Percentiles rank a stretch among this genome's conserved stretches.
Conservation (phyloP, 1,140 invertebrate species). For the Trigoniulus corallinus region DNA sequence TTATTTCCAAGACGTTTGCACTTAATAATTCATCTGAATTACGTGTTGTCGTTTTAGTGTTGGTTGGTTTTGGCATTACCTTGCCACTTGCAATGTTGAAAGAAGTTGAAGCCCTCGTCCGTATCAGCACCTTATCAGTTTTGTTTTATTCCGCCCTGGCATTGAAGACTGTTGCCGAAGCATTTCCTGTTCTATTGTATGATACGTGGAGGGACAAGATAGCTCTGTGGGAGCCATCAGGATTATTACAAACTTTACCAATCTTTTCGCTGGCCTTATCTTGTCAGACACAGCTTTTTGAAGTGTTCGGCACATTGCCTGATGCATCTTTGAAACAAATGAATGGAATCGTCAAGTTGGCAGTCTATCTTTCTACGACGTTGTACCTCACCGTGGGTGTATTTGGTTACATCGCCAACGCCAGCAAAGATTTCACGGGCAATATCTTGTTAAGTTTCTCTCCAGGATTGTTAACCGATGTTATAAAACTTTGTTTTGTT, state of each 20-base stretch:
- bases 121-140: conserved; percentile 73
- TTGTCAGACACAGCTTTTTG: conserved; percentile 85
- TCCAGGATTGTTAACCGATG: conserved; percentile 56
- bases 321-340: conserved; percentile 76
- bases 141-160: conserved; percentile 78
- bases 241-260: conserved; percentile 74
- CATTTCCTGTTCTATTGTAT: conserved; percentile 47
- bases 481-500: conserved; percentile 86
- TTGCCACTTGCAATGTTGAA: conserved; percentile 75
- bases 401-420: conserved; percentile 90
- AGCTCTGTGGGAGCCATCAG: conserved; percentile 64
- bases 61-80: conserved; percentile 65
- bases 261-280: conserved; percentile 90
- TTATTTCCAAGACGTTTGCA: conserved; percentile 62
- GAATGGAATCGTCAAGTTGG: conserved; percentile 66
- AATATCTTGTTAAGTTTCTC: conserved; percentile 79
- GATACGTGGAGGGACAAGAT: conserved; percentile 58
- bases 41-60: conserved; percentile 34
- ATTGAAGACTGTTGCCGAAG: conserved; percentile 61
- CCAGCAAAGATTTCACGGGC: conserved; percentile 52
- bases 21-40: conserved; percentile 50
- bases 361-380: conserved; percentile 78
- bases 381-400: conserved; percentile 53
- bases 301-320: conserved; percentile 79
- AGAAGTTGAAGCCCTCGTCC: conserved; percentile 76